Percentiles rank a stretch among this genome's conserved stretches.
phyloP scores from a whole-genome alignment of 1,140 invertebrate genomes.

The Drosophila bifasciata region DNA sequence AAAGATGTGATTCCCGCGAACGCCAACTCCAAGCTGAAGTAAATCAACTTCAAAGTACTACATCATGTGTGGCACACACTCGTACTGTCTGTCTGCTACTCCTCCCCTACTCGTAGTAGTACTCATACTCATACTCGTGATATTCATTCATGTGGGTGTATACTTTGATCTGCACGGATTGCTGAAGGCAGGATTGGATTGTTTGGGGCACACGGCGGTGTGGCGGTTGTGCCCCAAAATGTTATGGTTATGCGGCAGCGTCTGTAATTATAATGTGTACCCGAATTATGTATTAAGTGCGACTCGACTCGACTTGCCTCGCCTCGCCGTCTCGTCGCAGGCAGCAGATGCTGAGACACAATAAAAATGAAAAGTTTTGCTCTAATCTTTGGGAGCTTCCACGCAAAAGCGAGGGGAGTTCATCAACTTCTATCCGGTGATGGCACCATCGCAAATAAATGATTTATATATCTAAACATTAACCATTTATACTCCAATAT shows the following conservation, averaged over 20 bases:
- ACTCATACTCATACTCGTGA: slow-evolving; percentile 3
- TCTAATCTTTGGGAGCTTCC: slow-evolving; percentile 28
- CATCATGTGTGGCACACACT: slow-evolving; percentile 46
- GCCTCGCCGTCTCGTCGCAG: slow-evolving; percentile 23
- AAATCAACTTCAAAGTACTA: slow-evolving; percentile 68
- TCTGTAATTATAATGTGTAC: slow-evolving; percentile 71
- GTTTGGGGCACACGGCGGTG: slow-evolving; percentile 45
- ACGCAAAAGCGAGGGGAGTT: background rate
- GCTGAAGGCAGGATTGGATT: slow-evolving; percentile 36
- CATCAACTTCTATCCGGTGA: background rate
- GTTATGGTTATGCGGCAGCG: slow-evolving; percentile 59
- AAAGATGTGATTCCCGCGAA: slow-evolving; percentile 75
- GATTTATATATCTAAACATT: too few species aligned
- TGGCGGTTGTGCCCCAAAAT: slow-evolving; percentile 48
- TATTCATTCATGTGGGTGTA: slow-evolving; percentile 20
- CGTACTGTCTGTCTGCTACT: too few species aligned
- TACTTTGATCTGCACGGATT: slow-evolving; percentile 64
- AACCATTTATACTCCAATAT: too few species aligned
- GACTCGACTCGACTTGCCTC: too few species aligned
- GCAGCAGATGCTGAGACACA: slow-evolving; percentile 55
- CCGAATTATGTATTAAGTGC: slow-evolving; percentile 65
- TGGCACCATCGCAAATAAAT: too few species aligned
- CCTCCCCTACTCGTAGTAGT: slow-evolving; percentile 4
- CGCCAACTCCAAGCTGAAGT: slow-evolving; percentile 73
- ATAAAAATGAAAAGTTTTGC: slow-evolving; percentile 55